phyloP scores from a whole-genome alignment of 2,113 vertebrate species.

The Dipodomys ordii region DNA sequence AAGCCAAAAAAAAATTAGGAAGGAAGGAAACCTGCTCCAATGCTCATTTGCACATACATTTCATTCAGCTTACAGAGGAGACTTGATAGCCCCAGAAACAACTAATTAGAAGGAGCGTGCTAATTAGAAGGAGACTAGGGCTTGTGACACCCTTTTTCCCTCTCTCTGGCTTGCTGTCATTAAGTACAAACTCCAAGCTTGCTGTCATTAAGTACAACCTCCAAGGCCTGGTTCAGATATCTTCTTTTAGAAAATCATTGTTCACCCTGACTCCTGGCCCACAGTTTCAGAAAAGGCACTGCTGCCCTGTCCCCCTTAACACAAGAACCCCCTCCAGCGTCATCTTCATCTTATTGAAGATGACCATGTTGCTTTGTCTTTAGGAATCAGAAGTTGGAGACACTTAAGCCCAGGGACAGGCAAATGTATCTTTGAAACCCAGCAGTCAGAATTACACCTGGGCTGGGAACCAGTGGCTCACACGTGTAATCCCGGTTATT shows the following conservation, averaged over 20 bases:
- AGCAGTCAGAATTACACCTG: not conserved
- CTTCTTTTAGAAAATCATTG: conserved; percentile 14
- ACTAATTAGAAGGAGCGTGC: conserved; percentile 58
- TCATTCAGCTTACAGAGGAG: conserved; percentile 51
- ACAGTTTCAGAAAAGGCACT: not conserved
- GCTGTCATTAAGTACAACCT: not conserved
- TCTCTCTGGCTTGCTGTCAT: not conserved
- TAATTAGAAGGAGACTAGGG: conserved; percentile 35
- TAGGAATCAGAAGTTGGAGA: not conserved
- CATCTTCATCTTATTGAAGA: not conserved
- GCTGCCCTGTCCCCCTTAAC: too few relatives aligned
- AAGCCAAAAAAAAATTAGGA: too few relatives aligned
- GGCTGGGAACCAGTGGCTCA: too few relatives aligned
- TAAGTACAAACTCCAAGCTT: not conserved
- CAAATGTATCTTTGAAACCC: not conserved
- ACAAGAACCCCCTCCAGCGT: not conserved
- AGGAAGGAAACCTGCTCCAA: not conserved
- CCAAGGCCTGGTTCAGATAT: not conserved
- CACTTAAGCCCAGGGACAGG: not conserved
- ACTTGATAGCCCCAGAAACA: conserved; percentile 54
- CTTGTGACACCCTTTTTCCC: not conserved
- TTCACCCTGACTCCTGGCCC: not conserved
- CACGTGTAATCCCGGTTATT: too few relatives aligned
- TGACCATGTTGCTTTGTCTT: not conserved
- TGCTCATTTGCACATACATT: conserved; percentile 37